These are phyloP conservation scores for Hemicordylus capensis DNA, from an alignment of 2,113 vertebrate genomes.

Conservation along the genomic window DNA sequence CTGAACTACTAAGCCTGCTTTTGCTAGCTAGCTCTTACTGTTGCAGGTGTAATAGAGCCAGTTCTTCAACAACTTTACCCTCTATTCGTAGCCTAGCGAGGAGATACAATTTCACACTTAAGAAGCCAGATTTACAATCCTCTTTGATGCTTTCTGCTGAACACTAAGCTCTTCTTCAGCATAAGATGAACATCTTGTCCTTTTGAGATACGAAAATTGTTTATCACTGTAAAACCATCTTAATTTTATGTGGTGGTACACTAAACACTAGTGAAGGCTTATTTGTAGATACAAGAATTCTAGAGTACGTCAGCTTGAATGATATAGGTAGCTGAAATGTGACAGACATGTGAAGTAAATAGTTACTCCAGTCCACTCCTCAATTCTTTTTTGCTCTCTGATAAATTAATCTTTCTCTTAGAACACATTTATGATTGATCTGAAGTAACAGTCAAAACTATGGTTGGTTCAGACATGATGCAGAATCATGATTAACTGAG, in stretches of 20 bases:
- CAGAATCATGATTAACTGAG: too few species aligned
- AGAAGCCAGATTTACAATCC: too few species aligned
- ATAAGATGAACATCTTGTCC: neutral
- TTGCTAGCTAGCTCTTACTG: neutral
- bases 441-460: constrained; percentile 16
- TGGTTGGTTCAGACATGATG: too few species aligned
- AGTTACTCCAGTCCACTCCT: neutral
- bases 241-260: neutral
- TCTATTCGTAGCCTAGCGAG: neutral
- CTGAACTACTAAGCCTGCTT: neutral
- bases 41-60: neutral
- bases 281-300: neutral
- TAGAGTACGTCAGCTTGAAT: neutral
- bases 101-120: neutral
- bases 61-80: neutral
- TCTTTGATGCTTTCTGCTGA: too few species aligned
- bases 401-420: neutral
- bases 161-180: neutral
- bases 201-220: neutral
- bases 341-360: neutral
- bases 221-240: neutral
- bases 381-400: neutral
- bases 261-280: neutral
- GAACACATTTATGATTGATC: neutral
- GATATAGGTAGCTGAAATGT: neutral